Evolutionary conservation across 92 coral and sea anemone species (phyloP), one percentile per base, ranked within the genome.

Genomic region (Palythoa grandis): DNA sequence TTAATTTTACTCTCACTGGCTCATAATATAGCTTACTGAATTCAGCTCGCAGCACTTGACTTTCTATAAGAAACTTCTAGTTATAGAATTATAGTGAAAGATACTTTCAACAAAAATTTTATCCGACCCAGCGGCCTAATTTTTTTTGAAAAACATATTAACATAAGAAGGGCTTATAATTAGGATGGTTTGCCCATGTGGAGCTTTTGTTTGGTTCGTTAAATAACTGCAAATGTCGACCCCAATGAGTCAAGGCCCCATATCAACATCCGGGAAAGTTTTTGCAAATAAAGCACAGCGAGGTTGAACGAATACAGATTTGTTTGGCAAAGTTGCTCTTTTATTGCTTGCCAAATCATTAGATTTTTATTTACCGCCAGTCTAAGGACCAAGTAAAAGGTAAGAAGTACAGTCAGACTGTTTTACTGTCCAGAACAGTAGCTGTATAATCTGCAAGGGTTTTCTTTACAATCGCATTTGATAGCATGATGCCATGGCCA

Each of bases 191-290:
- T 43, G 50, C 13, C 10, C 0, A 0, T 7, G 71, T 24, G 0
- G 37, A n/a, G 66, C 13, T 8, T 7, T 22, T 50, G 20, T 7
- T 22, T 50, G 20, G 79, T 52, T 37, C 79, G 1, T 75, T 20
- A 75, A 50, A 75, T 75, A 75, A 75, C 52, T 75, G 8, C 39
- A 6, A 20, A 13, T 52, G 43, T 11, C 10, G 9, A 23, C 79
- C 65, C 79, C 58, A 52, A 22, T 2, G 11, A 12, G 1, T 75
- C 3, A 5, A 8, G 79, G 10, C 38, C 79, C 37, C 3, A 2
- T 22, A 25, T 69, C 43, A 1, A 52, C 79, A 75, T 75, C 79
- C 79, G 79, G 79, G 79, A 75, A 20, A 17, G 19, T 52, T 38
- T 0, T n/a, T 69, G 47, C 14, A 10, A 72, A 40, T 14, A 0